Evolutionary conservation across 53 echinoderm and acorn worm genomes (phyloP), one percentile per base, ranked within the genome.

Genomic region (Paracentrotus lividus): DNA sequence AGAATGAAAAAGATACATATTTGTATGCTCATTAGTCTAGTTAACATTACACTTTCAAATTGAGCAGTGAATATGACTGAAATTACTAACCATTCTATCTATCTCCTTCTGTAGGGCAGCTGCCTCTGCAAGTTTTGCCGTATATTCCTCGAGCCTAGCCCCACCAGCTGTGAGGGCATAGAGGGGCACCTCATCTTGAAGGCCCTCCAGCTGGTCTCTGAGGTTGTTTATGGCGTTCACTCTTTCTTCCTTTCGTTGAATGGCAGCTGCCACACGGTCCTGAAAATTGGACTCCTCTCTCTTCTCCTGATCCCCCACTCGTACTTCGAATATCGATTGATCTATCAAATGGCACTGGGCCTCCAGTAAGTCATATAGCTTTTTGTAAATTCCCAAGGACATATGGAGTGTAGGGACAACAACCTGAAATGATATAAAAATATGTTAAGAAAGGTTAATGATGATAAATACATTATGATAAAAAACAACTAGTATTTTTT

Each of bases 161-260:
- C 12, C 61, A 20, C 26, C 61, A 24, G 61, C 61, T 14, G 61
- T 61, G 61, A 90, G 16, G 38, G 49, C 47, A 20, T 44, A 60
- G n/a, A 93, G 69, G 29, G 93, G 93, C 27, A 93, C 69, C 14
- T 93, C 86, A 14, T 93, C 93, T 47, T 93, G 85, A 14, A 88
- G 47, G 21, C 68, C 65, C 69, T 93, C 88, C 0, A 93, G 93
- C 4, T 59, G 15, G 6, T 18, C n/a, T 3, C 49, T 52, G 24
- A 77, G 77, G 52, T 43, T 40, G 1, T 27, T 18, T 1, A 49
- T 88, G 44, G 18, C 49, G 42, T 42, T 16, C 76, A 53, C 27
- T 7, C 49, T 47, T 8, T 36, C 16, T 49, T 61, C 51, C 10
- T 90, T 49, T 44, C 18, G 12, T 10, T 59, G 10, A 60, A 78